phyloP scores from a whole-genome alignment of 2,888 invertebrate species.

The Conistra vaccinii region DNA sequence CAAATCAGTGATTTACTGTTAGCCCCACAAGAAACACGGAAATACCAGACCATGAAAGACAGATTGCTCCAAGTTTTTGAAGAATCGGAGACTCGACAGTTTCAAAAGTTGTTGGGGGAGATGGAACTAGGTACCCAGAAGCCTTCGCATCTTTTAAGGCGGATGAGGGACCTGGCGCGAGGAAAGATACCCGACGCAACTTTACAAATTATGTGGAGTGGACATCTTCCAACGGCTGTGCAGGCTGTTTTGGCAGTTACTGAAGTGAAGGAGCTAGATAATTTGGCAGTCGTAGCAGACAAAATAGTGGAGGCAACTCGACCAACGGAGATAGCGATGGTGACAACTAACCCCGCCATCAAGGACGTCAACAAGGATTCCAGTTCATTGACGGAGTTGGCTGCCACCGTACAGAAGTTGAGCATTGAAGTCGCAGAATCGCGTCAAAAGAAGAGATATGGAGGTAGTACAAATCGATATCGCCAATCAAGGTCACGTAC shows the following conservation, averaged over 20 bases:
- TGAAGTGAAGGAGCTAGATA: not conserved
- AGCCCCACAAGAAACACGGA: too few relatives aligned
- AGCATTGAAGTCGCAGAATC: not conserved
- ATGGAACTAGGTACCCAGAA: conserved; percentile 2
- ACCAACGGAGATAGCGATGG: not conserved
- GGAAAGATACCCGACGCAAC: not conserved
- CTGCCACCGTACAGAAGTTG: not conserved
- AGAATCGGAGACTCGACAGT: not conserved
- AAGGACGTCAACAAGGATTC: not conserved
- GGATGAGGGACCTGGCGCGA: not conserved
- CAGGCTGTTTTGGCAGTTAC: not conserved
- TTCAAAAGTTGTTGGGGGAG: not conserved
- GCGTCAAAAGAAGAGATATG: not conserved
- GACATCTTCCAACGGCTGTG: not conserved
- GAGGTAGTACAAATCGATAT: not conserved
- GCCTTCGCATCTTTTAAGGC: not conserved
- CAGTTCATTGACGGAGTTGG: not conserved
- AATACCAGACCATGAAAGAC: too few relatives aligned
- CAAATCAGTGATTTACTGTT: too few relatives aligned
- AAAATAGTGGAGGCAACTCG: not conserved
- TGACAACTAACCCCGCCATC: not conserved
- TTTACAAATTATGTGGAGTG: not conserved
- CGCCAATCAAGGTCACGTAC: not conserved
- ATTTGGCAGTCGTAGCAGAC: not conserved
- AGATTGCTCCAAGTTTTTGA: conserved; percentile 4